Base-by-base conservation (phyloP, 92 coral and sea anemone genomes). In the Epizoanthus rinbou region DNA sequence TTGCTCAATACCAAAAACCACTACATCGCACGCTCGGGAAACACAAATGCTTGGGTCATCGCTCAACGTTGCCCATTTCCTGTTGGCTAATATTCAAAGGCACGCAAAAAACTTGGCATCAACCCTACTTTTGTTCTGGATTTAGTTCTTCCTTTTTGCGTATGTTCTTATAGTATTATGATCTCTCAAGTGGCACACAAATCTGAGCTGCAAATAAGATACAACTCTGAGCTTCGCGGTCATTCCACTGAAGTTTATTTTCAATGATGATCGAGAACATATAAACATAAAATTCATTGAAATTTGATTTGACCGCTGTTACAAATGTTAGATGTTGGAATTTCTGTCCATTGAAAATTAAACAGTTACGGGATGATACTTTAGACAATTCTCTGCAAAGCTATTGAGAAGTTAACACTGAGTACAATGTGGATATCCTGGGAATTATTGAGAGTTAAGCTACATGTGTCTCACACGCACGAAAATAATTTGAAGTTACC, bases 351-450 rank as follows among this genome's bases (percentile, higher is more conserved):
- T 43, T 62, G 69, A 69, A 60, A 59, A 78, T 78, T 41, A 78
- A 57, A 62, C 66, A 60, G 63, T 78, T 62, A 75, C 52, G 57
- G 71, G 82, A 62, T 78, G 82, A 78, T 43, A 62, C 41, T 60
- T 78, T 39, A n/a, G 70, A 62, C 56, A 78, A 78, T 78, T 57
- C 71, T 60, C 33, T 5, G 56, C 25, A 69, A 78, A 39, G 66
- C 31, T n/a, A 65, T 62, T 63, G 9, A 41, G 64, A 56, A 43
- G 52, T 69, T 78, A 9, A 21, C 71, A 60, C 71, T 62, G 3
- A 62, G 21, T 37, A 35, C 19, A 11, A 43, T 78, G 24, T 78
- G 66, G 41, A 63, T 41, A 62, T 65, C 16, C 21, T 21, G 57
- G 50, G 72, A 39, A 43, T 4, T n/a, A 35, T n/a, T 57, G 25